phyloP scores from a whole-genome alignment of 2,888 invertebrate genomes.

The Timandra comae region DNA sequence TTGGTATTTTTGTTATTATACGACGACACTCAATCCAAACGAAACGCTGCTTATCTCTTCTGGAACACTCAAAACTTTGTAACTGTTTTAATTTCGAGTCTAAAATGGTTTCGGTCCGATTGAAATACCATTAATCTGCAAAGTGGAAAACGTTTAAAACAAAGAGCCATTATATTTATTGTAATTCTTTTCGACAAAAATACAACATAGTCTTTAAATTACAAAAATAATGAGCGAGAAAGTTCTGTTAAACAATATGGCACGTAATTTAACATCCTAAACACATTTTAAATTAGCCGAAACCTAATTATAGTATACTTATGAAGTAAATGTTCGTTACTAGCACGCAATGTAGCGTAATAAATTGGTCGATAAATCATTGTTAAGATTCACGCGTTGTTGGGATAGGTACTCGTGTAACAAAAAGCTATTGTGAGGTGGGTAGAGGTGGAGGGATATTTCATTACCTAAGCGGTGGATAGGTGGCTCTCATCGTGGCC shows the following conservation, averaged over 20 bases:
- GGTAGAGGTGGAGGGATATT: constrained; percentile 22
- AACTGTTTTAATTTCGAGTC: constrained; percentile 36
- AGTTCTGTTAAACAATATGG: constrained; percentile 4
- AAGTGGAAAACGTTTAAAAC: constrained; percentile 3
- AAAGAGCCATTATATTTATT: no score
- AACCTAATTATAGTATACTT: not conserved
- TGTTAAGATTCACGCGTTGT: constrained; percentile 2
- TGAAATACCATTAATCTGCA: constrained; percentile 4
- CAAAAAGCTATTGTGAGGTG: constrained; percentile 4
- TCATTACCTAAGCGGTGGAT: constrained; percentile 26
- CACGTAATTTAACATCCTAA: constrained; percentile 6
- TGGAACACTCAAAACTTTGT: constrained; percentile 28
- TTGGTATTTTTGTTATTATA: constrained; percentile 8
- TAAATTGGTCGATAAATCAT: constrained; percentile 7
- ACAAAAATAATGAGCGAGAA: no score
- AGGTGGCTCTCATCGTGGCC: constrained; percentile 32
- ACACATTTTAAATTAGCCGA: constrained; percentile 1
- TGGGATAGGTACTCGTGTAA: not conserved
- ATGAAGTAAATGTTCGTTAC: constrained; percentile 1
- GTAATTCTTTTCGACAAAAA: no score
- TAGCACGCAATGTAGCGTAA: constrained; percentile 1
- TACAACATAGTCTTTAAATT: no score
- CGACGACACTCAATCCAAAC: constrained; percentile 22
- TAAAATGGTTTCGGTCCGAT: constrained; percentile 24
- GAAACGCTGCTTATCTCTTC: constrained; percentile 31